phyloP scores from a whole-genome alignment of 2,888 invertebrate genomes.

The Arctia plantaginis region DNA sequence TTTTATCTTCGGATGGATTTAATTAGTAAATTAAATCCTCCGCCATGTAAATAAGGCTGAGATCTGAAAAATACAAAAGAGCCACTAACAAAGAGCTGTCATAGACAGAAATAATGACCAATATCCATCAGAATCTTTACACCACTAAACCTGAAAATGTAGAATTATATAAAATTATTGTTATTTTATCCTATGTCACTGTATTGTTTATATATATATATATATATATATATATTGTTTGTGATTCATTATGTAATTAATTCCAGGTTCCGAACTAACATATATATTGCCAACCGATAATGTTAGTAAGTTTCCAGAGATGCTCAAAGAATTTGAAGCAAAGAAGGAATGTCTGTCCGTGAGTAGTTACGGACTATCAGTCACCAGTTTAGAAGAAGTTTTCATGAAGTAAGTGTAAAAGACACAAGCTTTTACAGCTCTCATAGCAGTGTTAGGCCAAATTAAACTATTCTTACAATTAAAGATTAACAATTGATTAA shows the following conservation, averaged over 20 bases:
- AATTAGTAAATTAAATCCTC: too few species aligned
- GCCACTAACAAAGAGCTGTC: too few species aligned
- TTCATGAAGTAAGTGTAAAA: slow-evolving; percentile 89
- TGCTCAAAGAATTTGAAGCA: slow-evolving; percentile 90
- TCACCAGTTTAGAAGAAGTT: slow-evolving; percentile 97
- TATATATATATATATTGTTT: too few species aligned
- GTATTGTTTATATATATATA: not conserved
- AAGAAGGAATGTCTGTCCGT: slow-evolving; percentile 87
- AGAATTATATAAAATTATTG: too few species aligned
- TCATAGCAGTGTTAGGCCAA: not conserved
- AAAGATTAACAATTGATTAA: too few species aligned
- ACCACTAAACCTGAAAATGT: not conserved
- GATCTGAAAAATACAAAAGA: too few species aligned
- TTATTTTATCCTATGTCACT: not conserved
- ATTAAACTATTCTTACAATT: too few species aligned
- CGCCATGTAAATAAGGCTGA: too few species aligned
- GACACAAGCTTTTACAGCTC: too few species aligned
- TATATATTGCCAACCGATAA: slow-evolving; percentile 90
- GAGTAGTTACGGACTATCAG: slow-evolving; percentile 93
- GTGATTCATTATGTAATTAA: not conserved
- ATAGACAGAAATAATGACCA: too few species aligned
- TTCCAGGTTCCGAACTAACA: slow-evolving; percentile 89
- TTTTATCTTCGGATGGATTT: not conserved
- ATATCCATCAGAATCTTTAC: not conserved
- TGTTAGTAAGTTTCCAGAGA: slow-evolving; percentile 88